Evolutionary conservation across 2,888 invertebrate genomes (phyloP).

Genomic region (Chironomus tentans): DNA sequence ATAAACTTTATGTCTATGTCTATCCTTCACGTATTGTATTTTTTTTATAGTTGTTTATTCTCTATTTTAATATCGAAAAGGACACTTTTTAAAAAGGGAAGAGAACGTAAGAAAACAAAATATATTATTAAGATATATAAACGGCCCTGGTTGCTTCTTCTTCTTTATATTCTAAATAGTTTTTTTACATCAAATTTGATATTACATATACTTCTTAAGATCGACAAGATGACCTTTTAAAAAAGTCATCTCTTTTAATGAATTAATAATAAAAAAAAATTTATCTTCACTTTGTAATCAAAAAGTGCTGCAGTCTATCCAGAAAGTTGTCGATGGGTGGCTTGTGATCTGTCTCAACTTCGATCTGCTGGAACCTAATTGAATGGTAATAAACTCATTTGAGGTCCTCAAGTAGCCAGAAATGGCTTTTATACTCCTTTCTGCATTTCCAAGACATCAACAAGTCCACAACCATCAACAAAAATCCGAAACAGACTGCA

Average conservation of each 20-base stretch:
- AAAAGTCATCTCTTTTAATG: not conserved
- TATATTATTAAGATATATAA: not conserved
- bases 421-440: too few species aligned
- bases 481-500: too few species aligned
- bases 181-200: not conserved
- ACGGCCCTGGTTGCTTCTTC: not conserved
- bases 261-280: too few species aligned
- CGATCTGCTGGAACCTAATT: too few species aligned
- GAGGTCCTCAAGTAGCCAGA: not conserved
- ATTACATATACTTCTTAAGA: not conserved
- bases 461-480: not conserved
- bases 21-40: not conserved
- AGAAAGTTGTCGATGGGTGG: too few species aligned
- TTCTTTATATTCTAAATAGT: not conserved
- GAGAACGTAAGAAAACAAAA: not conserved
- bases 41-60: not conserved
- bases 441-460: not conserved
- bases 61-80: not conserved
- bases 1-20: constrained; percentile 1
- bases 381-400: too few species aligned
- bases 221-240: not conserved
- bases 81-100: constrained; percentile 2
- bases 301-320: too few species aligned
- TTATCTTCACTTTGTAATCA: too few species aligned
- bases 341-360: too few species aligned